A percentile compares a stretch with the other conserved stretches of the same genome.
These are phyloP conservation scores for Hycleus phaleratus DNA, from an alignment of 1,140 invertebrate species.

Conservation along the genomic window DNA sequence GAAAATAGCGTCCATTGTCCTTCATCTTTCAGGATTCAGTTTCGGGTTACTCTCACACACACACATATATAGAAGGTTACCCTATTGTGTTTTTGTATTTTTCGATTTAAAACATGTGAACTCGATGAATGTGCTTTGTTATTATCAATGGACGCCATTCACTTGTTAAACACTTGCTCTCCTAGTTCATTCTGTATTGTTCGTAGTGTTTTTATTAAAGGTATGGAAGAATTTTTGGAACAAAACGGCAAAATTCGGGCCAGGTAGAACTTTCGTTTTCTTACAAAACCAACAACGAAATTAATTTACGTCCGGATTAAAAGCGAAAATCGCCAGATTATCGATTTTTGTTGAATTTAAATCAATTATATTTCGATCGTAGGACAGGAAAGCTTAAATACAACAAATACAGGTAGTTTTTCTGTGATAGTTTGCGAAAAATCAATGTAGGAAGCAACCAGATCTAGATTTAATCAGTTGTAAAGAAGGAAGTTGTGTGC, in stretches of 20 bases:
- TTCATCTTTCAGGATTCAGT: slow-evolving; percentile 2
- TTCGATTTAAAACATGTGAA: slow-evolving; percentile 34
- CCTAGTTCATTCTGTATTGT: slow-evolving; percentile 24
- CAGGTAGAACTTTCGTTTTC: slow-evolving; percentile 19
- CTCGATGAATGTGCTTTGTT: slow-evolving; percentile 30
- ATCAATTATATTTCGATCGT: background rate
- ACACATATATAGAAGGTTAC: slow-evolving; percentile 20
- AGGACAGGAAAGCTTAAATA: background rate
- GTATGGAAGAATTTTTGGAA: slow-evolving; percentile 26
- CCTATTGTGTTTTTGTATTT: slow-evolving; percentile 21
- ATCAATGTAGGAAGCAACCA: background rate
- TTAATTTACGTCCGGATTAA: too few relatives aligned
- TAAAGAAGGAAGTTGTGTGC: background rate
- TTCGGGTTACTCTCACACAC: slow-evolving; percentile 25
- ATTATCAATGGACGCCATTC: slow-evolving; percentile 34
- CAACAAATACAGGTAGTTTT: background rate
- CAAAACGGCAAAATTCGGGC: slow-evolving; percentile 13
- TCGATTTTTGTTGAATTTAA: background rate
- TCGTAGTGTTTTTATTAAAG: slow-evolving; percentile 25
- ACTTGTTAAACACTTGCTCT: slow-evolving; percentile 34
- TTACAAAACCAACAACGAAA: too few relatives aligned
- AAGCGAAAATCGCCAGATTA: background rate
- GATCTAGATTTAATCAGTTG: background rate
- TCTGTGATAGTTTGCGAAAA: background rate
- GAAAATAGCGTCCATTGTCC: slow-evolving; percentile 26